phyloP scores from a whole-genome alignment of 2,888 invertebrate genomes.

The Tineola bisselliella region DNA sequence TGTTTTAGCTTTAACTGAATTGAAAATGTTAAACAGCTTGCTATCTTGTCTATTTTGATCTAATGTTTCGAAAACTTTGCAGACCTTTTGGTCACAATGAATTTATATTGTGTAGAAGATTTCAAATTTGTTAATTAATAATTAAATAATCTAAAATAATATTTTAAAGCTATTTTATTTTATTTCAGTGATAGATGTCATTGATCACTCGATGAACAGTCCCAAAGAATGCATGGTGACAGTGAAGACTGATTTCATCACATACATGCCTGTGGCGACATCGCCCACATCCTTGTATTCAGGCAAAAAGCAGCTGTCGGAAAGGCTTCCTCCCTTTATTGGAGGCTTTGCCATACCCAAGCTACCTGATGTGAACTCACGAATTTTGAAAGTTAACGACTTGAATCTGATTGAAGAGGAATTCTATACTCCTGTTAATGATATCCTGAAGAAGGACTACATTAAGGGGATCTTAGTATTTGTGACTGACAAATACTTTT shows the following conservation, averaged over 20 bases:
- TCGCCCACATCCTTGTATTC: conserved; percentile 35
- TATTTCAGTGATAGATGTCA: conserved; percentile 48
- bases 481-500: conserved; percentile 50
- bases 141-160: too few relatives aligned
- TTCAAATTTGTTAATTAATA: too few relatives aligned
- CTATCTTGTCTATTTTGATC: too few relatives aligned
- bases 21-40: too few relatives aligned
- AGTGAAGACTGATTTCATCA: conserved; percentile 34
- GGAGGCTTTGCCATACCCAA: conserved; percentile 48
- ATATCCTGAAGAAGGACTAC: conserved; percentile 32
- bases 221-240: conserved; percentile 48
- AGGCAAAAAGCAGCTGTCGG: conserved; percentile 26
- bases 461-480: conserved; percentile 50
- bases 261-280: conserved; percentile 39
- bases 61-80: too few relatives aligned
- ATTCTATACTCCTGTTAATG: conserved; percentile 32
- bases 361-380: conserved; percentile 47
- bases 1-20: too few relatives aligned
- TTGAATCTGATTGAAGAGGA: conserved; percentile 28
- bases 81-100: too few relatives aligned
- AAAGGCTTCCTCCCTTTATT: conserved; percentile 29
- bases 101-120: too few relatives aligned
- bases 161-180: conserved; percentile 15
- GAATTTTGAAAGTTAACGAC: conserved; percentile 37
- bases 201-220: conserved; percentile 33